phyloP scores from a whole-genome alignment of 2,888 invertebrate species.

The Hybos culiciformis region DNA sequence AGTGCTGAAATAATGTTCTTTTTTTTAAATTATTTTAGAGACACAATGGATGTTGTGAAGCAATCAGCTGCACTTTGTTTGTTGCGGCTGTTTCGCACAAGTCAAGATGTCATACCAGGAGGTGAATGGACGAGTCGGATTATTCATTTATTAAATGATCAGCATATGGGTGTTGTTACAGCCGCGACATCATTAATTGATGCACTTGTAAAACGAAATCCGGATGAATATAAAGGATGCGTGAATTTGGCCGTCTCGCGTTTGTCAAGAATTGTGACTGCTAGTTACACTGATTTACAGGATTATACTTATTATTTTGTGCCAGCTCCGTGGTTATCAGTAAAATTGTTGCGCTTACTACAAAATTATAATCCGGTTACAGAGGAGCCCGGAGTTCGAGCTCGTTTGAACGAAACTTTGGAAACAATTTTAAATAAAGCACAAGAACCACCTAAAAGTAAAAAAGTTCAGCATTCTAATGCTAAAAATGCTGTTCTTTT shows the following conservation, averaged over 20 bases:
- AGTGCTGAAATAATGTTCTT: too few species aligned
- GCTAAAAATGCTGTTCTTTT: slow-evolving; percentile 99
- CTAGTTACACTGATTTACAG: slow-evolving; percentile 97
- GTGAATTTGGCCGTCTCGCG: slow-evolving; percentile 96
- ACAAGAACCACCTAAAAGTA: slow-evolving; percentile 98
- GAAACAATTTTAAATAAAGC: slow-evolving; percentile 98
- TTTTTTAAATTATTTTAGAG: slow-evolving; percentile 40
- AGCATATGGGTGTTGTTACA: slow-evolving; percentile 98
- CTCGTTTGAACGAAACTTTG: slow-evolving; percentile 90
- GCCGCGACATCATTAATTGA: slow-evolving; percentile 97
- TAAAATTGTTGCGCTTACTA: slow-evolving; percentile 85
- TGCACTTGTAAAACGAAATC: slow-evolving; percentile 94
- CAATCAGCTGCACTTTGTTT: slow-evolving; percentile 97
- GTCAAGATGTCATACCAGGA: slow-evolving; percentile 90
- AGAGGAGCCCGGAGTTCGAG: slow-evolving; percentile 93
- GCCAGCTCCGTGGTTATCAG: slow-evolving; percentile 99
- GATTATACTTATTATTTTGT: slow-evolving; percentile 99
- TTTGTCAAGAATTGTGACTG: slow-evolving; percentile 93
- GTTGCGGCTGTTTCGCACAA: slow-evolving; percentile 82
- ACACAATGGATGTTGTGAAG: slow-evolving; percentile 98
- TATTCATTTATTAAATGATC: slow-evolving; percentile 95
- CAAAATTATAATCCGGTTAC: slow-evolving; percentile 97
- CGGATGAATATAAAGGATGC: slow-evolving; percentile 98
- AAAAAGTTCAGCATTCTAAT: slow-evolving; percentile 99
- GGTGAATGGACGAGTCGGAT: slow-evolving; percentile 99